These are phyloP conservation scores for Clistopyga incitator DNA, from an alignment of 2,888 invertebrate species.

Conservation along the genomic window DNA sequence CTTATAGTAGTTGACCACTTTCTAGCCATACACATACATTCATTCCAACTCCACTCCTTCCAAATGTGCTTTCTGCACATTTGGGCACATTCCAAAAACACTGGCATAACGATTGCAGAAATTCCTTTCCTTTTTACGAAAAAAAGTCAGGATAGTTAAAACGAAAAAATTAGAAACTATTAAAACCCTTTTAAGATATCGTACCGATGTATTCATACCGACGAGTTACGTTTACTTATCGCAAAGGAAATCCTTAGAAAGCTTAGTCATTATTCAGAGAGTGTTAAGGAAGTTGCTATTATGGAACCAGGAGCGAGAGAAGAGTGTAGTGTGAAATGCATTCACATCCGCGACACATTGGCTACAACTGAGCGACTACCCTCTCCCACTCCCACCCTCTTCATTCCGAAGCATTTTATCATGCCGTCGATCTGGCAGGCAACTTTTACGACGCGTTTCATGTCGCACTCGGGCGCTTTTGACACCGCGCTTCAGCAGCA, in stretches of 20 bases:
- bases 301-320: not conserved
- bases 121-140: too few species aligned
- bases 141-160: too few species aligned
- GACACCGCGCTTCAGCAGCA: not conserved
- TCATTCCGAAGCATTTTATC: constrained; percentile 65
- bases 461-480: constrained; percentile 43
- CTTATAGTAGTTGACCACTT: too few species aligned
- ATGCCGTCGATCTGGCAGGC: constrained; percentile 67
- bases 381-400: constrained; percentile 18
- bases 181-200: not conserved
- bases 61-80: too few species aligned
- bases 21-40: too few species aligned
- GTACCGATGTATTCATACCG: not conserved
- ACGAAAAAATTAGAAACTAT: not conserved
- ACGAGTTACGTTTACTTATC: not conserved
- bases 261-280: constrained; percentile 30
- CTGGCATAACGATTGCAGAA: too few species aligned
- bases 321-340: constrained; percentile 16
- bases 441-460: constrained; percentile 57
- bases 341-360: constrained; percentile 49
- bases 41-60: too few species aligned
- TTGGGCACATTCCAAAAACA: too few species aligned
- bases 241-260: not conserved
- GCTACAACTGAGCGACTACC: constrained; percentile 39
- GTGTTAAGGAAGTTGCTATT: constrained; percentile 34